Percentiles rank a stretch among this genome's conserved stretches.
Conservation (phyloP, 2,888 invertebrate species). For the Eilema depressum region DNA sequence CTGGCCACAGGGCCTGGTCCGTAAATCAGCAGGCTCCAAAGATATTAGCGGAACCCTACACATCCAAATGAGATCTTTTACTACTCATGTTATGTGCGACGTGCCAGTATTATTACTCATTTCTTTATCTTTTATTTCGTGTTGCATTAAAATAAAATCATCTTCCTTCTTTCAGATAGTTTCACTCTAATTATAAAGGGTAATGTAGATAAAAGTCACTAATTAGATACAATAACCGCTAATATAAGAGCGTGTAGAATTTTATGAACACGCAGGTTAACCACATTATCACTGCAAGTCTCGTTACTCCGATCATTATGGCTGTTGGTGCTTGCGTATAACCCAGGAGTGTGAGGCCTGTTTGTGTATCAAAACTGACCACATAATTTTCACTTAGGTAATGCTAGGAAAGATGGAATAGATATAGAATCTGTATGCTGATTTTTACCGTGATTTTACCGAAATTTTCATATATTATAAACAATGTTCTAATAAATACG, state of each 20-base stretch:
- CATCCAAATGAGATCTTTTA: too few relatives aligned
- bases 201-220: neutral
- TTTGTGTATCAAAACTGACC: neutral
- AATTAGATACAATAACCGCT: neutral
- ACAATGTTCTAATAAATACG: neutral
- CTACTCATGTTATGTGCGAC: too few relatives aligned
- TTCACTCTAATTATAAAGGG: neutral
- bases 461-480: too few relatives aligned
- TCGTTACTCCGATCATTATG: constrained; percentile 38
- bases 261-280: constrained; percentile 2
- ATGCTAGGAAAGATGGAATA: neutral
- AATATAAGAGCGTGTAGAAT: neutral
- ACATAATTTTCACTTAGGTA: neutral
- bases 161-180: neutral
- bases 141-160: too few relatives aligned
- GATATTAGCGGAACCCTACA: too few relatives aligned
- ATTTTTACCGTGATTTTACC: too few relatives aligned
- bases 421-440: too few relatives aligned
- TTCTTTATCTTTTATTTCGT: too few relatives aligned
- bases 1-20: neutral
- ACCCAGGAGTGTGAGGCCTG: constrained; percentile 21
- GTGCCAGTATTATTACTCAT: too few relatives aligned
- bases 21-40: neutral
- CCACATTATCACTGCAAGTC: constrained; percentile 33
- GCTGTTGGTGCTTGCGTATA: constrained; percentile 27